Percentiles rank a stretch among this genome's conserved stretches.
Evolutionary conservation across 2,113 vertebrate species (phyloP).

Genomic region (Syngnathus typhle): DNA sequence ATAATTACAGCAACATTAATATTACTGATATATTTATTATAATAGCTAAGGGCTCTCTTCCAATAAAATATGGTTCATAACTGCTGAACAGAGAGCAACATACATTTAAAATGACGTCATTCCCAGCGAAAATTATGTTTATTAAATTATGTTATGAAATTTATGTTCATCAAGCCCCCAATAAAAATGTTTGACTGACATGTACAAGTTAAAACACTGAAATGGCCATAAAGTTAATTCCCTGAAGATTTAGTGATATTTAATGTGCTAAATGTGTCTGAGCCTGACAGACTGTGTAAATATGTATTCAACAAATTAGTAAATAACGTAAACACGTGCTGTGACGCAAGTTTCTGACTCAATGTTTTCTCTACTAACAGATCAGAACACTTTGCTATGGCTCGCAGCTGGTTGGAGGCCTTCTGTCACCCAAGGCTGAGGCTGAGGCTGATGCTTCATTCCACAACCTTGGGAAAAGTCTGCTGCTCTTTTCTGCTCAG

Average conservation of each 20-base stretch:
- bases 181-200: too few relatives aligned
- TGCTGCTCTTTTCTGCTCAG: slow-evolving; percentile 79
- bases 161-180: too few relatives aligned
- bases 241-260: too few relatives aligned
- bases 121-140: too few relatives aligned
- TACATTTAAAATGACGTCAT: too few relatives aligned
- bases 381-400: slow-evolving; percentile 80
- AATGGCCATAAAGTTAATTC: too few relatives aligned
- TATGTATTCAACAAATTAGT: not conserved
- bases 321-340: not conserved
- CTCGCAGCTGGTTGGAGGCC: slow-evolving; percentile 82
- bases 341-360: not conserved
- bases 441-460: slow-evolving; percentile 32
- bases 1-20: not conserved
- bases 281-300: not conserved
- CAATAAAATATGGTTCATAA: too few relatives aligned
- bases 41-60: not conserved
- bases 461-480: slow-evolving; percentile 65
- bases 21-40: not conserved
- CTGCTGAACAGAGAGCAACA: too few relatives aligned
- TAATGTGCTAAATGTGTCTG: too few relatives aligned
- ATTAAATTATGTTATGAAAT: too few relatives aligned
- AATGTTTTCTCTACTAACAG: slow-evolving; percentile 49
- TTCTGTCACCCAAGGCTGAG: slow-evolving; percentile 57
- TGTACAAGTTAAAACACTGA: too few relatives aligned